A percentile compares a stretch with the other conserved stretches of the same genome.
Evolutionary conservation across 2,113 vertebrate genomes (phyloP).

Genomic region (Plecotus auritus): DNA sequence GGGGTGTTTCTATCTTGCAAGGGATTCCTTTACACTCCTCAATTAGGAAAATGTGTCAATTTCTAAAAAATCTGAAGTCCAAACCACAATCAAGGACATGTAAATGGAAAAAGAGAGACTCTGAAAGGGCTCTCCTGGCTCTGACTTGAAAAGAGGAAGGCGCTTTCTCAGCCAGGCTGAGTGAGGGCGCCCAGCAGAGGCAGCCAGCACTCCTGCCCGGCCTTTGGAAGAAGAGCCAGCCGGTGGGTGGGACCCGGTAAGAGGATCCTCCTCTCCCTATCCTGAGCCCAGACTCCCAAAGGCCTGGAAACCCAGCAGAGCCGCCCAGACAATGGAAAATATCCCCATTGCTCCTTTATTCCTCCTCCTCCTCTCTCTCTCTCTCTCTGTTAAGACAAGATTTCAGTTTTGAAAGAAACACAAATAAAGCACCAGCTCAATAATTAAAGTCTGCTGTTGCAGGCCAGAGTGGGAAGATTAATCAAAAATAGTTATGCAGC

Average conservation of each 20-base stretch:
- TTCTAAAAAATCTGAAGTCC: neutral
- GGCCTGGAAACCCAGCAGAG: neutral
- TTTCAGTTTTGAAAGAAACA: conserved; percentile 62
- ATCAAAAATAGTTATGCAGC: neutral
- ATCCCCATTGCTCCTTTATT: conserved; percentile 5
- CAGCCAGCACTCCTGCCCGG: neutral
- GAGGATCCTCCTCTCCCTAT: neutral
- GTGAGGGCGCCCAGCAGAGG: neutral
- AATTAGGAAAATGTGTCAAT: neutral
- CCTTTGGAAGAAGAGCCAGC: conserved; percentile 22
- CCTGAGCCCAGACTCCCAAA: neutral
- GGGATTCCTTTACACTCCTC: neutral
- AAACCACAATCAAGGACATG: neutral
- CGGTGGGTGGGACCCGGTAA: conserved; percentile 46
- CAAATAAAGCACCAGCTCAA: conserved; percentile 57
- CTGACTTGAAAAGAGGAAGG: conserved; percentile 5
- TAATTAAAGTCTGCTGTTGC: conserved; percentile 60
- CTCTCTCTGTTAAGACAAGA: conserved; percentile 18
- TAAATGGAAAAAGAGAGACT: neutral
- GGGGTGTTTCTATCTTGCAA: conserved; percentile 33
- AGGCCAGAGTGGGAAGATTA: neutral
- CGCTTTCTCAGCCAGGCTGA: neutral
- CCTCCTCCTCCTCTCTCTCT: neutral
- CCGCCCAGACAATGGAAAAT: conserved; percentile 26
- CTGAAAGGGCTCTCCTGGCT: neutral